Percentiles rank a stretch among this genome's conserved stretches.
phyloP scores from a whole-genome alignment of 2,888 invertebrate species.

The Desoria tigrina region DNA sequence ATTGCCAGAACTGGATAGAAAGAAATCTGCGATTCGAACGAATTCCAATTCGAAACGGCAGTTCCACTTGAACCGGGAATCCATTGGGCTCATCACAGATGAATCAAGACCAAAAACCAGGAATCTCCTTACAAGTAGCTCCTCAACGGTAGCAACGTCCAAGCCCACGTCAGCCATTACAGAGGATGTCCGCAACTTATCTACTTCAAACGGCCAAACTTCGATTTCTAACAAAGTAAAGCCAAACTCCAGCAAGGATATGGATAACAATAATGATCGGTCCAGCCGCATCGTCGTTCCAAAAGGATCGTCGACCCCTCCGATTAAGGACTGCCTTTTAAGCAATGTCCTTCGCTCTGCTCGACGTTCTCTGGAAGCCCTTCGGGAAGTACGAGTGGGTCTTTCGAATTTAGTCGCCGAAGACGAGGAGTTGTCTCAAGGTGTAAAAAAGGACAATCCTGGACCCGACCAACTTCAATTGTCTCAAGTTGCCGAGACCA shows the following conservation, averaged over 20 bases:
- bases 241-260: too few relatives aligned
- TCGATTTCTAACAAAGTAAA: too few relatives aligned
- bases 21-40: too few relatives aligned
- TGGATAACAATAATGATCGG: not conserved
- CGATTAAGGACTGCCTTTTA: slow-evolving; percentile 39
- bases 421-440: slow-evolving; percentile 47
- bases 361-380: slow-evolving; percentile 34
- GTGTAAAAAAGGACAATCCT: slow-evolving; percentile 32
- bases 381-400: slow-evolving; percentile 40
- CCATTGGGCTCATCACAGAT: too few relatives aligned
- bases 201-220: not conserved
- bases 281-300: slow-evolving; percentile 6
- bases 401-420: slow-evolving; percentile 38
- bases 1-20: too few relatives aligned
- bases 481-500: slow-evolving; percentile 27
- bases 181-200: too few relatives aligned
- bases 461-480: slow-evolving; percentile 36
- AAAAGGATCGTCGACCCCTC: slow-evolving; percentile 5
- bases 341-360: slow-evolving; percentile 46
- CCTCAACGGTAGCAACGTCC: too few relatives aligned
- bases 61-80: too few relatives aligned
- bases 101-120: too few relatives aligned
- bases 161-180: not conserved
- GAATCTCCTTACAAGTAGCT: too few relatives aligned
- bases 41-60: too few relatives aligned